Conservation (phyloP, 2,797 vertebrate species). For the Melanotaenia trifasciata region DNA sequence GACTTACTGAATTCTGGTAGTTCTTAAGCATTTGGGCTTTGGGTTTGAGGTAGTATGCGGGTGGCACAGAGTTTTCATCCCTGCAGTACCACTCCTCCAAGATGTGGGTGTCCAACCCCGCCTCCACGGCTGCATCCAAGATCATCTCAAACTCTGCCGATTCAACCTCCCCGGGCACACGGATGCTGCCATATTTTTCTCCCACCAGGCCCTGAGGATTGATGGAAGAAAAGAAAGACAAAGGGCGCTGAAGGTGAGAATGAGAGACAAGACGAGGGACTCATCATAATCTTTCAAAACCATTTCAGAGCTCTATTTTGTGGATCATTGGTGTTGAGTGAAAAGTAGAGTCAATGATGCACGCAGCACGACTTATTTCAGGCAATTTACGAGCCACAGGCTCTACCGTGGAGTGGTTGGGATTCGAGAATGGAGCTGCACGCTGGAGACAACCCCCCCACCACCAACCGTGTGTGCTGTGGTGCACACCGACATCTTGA, state of each 20-base stretch:
- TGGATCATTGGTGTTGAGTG: constrained; percentile 35
- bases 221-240: constrained; percentile 49
- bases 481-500: constrained; percentile 6
- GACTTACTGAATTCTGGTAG: constrained; percentile 90
- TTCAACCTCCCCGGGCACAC: constrained; percentile 96
- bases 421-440: constrained; percentile 1
- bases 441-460: not conserved
- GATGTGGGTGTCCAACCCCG: constrained; percentile 93
- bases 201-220: constrained; percentile 91
- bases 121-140: constrained; percentile 93
- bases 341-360: constrained; percentile 45
- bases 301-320: constrained; percentile 41
- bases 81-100: constrained; percentile 99
- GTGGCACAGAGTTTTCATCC: constrained; percentile 97
- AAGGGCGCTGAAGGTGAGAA: constrained; percentile 23
- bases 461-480: not conserved
- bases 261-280: constrained; percentile 9
- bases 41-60: constrained; percentile 97
- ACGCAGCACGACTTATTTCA: constrained; percentile 40
- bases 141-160: constrained; percentile 99
- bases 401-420: not conserved
- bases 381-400: constrained; percentile 39
- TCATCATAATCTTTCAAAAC: constrained; percentile 25
- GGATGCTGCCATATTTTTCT: constrained; percentile 97
- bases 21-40: constrained; percentile 92